These are phyloP conservation scores for Paedocypris sp. DNA, from an alignment of 2,113 vertebrate species.

Conservation along the genomic window DNA sequence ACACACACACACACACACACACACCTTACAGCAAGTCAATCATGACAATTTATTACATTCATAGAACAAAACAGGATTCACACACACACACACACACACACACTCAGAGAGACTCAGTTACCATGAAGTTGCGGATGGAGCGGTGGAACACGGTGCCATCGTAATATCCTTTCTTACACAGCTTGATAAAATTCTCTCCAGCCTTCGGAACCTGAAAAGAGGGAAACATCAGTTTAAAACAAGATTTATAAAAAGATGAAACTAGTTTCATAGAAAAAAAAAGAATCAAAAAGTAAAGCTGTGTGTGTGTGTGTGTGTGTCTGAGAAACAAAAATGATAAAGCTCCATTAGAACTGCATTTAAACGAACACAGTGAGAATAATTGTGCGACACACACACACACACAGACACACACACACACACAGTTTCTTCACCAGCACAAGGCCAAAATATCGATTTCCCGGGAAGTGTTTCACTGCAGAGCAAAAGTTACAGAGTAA, in stretches of 20 bases:
- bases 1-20: too few species aligned
- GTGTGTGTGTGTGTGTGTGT: too few species aligned
- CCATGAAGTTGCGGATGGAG: conserved; percentile 95
- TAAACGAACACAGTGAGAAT: too few species aligned
- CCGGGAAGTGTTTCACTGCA: not conserved
- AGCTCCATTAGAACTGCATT: too few species aligned
- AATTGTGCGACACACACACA: not conserved
- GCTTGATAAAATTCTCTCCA: conserved; percentile 86
- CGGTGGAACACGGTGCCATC: conserved; percentile 86
- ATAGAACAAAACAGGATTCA: too few species aligned
- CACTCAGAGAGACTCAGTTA: conserved; percentile 45
- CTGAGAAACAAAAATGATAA: too few species aligned
- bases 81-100: not conserved
- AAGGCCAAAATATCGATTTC: conserved; percentile 3
- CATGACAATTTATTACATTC: too few species aligned
- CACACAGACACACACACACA: not conserved
- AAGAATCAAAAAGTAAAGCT: too few species aligned
- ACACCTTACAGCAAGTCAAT: too few species aligned
- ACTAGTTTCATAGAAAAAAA: not conserved
- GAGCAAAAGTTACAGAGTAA: conserved; percentile 1
- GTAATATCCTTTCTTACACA: conserved; percentile 88
- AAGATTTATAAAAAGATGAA: not conserved
- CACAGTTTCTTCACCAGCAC: not conserved
- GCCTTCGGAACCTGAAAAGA: conserved; percentile 77
- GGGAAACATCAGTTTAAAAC: not conserved